These are phyloP conservation scores for Drosophila anomalata DNA, from an alignment of 2,888 invertebrate species.

Conservation along the genomic window DNA sequence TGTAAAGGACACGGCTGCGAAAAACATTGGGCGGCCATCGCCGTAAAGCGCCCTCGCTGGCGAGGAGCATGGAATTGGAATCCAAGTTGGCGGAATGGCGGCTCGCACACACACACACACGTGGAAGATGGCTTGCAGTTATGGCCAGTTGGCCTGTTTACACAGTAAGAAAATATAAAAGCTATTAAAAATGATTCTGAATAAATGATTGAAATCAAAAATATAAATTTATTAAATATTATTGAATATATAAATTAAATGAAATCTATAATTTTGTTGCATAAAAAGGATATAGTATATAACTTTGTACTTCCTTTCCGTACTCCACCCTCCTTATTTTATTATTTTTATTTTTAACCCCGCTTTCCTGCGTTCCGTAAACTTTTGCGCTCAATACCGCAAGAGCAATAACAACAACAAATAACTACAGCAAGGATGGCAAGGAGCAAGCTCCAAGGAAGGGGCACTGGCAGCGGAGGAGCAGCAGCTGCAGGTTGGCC, in stretches of 20 bases:
- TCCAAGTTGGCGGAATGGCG: constrained; percentile 56
- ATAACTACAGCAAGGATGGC: constrained; percentile 20
- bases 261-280: neutral
- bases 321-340: no score
- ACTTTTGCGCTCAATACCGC: constrained; percentile 77
- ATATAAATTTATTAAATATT: no score
- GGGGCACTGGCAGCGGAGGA: constrained; percentile 4
- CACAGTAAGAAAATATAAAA: constrained; percentile 4
- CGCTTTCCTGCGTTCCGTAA: constrained; percentile 58
- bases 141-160: constrained; percentile 25
- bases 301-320: constrained; percentile 47
- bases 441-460: neutral
- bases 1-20: constrained; percentile 76
- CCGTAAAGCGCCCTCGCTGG: constrained; percentile 68
- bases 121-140: constrained; percentile 36
- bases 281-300: constrained; percentile 23
- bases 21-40: constrained; percentile 59
- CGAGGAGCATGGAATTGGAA: constrained; percentile 53
- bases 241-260: neutral
- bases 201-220: neutral
- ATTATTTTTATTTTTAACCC: neutral
- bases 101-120: constrained; percentile 30
- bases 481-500: constrained; percentile 73
- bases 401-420: constrained; percentile 46
- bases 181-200: neutral